Conservation (phyloP, 2,113 vertebrate species). For the Vireo altiloquus region DNA sequence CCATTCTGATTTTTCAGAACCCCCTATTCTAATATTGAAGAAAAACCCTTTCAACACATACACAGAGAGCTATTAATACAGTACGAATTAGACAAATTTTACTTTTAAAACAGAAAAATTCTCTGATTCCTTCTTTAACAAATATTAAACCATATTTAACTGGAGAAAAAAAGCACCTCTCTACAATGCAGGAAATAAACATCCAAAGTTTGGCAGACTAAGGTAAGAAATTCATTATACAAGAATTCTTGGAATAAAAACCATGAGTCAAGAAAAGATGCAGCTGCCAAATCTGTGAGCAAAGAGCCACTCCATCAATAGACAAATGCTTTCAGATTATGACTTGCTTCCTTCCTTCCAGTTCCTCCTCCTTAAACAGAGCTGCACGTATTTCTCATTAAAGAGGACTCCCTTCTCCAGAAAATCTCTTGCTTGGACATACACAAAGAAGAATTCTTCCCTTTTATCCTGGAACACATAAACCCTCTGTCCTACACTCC, state of each 20-base stretch:
- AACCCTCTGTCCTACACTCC: neutral
- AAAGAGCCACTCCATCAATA: neutral
- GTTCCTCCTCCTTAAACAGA: neutral
- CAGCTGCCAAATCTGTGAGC: conserved; percentile 39
- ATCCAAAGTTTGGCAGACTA: neutral
- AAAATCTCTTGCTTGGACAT: neutral
- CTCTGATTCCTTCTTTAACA: neutral
- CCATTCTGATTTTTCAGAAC: neutral
- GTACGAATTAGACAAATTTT: neutral
- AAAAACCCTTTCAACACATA: neutral
- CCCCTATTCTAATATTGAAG: neutral
- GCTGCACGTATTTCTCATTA: conserved; percentile 5
- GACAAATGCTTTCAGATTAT: conserved; percentile 22
- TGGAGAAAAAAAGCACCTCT: neutral
- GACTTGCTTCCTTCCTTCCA: conserved; percentile 50
- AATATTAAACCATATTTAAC: neutral
- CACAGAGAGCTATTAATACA: neutral
- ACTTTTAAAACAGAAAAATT: neutral
- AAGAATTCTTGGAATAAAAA: conserved; percentile 20
- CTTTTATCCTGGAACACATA: neutral
- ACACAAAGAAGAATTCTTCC: neutral
- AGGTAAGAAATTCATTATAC: conserved; percentile 12
- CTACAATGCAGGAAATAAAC: neutral
- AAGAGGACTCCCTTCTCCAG: neutral
- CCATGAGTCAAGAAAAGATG: neutral